A percentile compares a stretch with the other conserved stretches of the same genome.
phyloP scores from a whole-genome alignment of 2,888 invertebrate genomes.

The Peribatodes rhomboidaria region DNA sequence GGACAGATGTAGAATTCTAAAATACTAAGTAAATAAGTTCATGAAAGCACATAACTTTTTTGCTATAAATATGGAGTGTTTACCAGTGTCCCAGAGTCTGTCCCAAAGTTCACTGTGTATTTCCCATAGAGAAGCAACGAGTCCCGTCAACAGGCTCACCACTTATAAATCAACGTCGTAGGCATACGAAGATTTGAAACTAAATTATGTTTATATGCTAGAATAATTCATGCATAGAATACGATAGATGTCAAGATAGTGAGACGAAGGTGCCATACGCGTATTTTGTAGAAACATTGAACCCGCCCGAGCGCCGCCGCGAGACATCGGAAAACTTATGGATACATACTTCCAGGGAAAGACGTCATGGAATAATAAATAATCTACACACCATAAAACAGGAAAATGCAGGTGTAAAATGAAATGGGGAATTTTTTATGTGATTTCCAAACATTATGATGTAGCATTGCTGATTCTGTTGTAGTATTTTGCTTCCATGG shows the following conservation, averaged over 20 bases:
- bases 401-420: constrained; percentile 38
- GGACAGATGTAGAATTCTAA: background rate
- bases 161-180: constrained; percentile 37
- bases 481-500: background rate
- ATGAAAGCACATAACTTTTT: constrained; percentile 1
- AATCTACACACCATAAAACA: constrained; percentile 20
- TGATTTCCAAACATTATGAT: background rate
- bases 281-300: constrained; percentile 57
- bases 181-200: constrained; percentile 31
- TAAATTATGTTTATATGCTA: constrained; percentile 42
- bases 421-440: background rate
- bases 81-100: constrained; percentile 13
- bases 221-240: constrained; percentile 47
- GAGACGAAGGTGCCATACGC: constrained; percentile 52
- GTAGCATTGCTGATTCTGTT: background rate
- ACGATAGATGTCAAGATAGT: constrained; percentile 42
- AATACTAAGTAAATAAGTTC: background rate
- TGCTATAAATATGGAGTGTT: constrained; percentile 31
- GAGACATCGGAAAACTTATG: constrained; percentile 14
- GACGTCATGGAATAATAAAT: constrained; percentile 30
- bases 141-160: constrained; percentile 24
- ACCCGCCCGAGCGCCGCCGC: constrained; percentile 46
- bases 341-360: constrained; percentile 13
- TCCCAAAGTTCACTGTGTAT: constrained; percentile 15
- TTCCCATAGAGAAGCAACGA: constrained; percentile 18